Evolutionary conservation across 2,888 invertebrate genomes (phyloP).

Genomic region (Aspidiotus rigidus): DNA sequence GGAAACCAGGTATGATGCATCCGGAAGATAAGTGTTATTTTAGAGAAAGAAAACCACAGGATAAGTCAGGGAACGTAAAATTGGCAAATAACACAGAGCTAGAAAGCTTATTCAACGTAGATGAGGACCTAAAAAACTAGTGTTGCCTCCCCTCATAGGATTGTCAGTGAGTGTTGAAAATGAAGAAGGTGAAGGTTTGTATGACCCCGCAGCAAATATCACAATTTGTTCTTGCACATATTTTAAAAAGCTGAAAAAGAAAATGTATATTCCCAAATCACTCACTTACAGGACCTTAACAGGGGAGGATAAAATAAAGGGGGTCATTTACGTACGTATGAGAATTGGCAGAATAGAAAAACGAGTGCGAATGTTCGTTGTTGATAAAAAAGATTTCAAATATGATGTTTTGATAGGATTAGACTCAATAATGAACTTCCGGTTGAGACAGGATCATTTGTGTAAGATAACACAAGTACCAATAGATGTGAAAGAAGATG

Average conservation of each 20-base stretch:
- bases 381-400: slow-evolving; percentile 4
- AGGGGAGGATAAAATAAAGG: slow-evolving; percentile 12
- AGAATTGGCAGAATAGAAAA: not conserved
- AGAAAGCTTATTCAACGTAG: not conserved
- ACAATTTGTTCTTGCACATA: not conserved
- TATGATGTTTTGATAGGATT: slow-evolving; percentile 11
- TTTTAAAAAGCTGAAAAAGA: slow-evolving; percentile 1
- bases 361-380: slow-evolving; percentile 1
- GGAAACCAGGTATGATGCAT: slow-evolving; percentile 6
- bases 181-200: slow-evolving; percentile 1
- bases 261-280: not conserved
- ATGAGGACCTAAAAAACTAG: slow-evolving; percentile 5
- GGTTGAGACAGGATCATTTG: slow-evolving; percentile 8
- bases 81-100: slow-evolving; percentile 9
- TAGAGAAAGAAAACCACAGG: not conserved
- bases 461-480: slow-evolving; percentile 6
- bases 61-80: slow-evolving; percentile 7
- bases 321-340: not conserved
- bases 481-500: not conserved
- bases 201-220: slow-evolving; percentile 13
- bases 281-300: not conserved
- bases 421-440: slow-evolving; percentile 1
- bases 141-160: not conserved
- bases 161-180: not conserved
- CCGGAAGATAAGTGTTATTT: not conserved